Evolutionary conservation across 2,797 vertebrate genomes (phyloP).

Genomic region (Mormyrus hasselquistii): DNA sequence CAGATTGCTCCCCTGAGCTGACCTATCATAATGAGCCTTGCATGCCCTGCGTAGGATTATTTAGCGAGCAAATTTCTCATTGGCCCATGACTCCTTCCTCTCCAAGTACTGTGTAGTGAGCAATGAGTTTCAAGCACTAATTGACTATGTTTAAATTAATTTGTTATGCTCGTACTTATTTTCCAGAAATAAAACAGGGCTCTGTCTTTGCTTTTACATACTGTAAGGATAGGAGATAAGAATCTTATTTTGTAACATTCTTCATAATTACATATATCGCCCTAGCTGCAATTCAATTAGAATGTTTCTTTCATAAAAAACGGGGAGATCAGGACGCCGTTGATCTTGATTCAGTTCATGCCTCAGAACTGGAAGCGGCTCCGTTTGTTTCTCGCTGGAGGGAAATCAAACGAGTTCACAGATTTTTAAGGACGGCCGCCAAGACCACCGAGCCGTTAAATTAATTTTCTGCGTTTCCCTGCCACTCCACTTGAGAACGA

Average conservation of each 20-base stretch:
- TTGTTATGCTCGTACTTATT: background rate
- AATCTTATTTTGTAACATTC: background rate
- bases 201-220: background rate
- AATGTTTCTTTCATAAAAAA: background rate
- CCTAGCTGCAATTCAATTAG: background rate
- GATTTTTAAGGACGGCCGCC: conserved; percentile 12
- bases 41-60: background rate
- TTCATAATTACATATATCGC: background rate
- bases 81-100: background rate
- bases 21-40: background rate
- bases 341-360: background rate
- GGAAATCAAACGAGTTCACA: conserved; percentile 20
- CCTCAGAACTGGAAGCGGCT: background rate
- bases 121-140: background rate
- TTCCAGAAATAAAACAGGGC: background rate
- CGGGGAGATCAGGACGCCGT: background rate
- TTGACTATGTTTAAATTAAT: background rate
- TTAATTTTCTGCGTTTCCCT: conserved; percentile 18
- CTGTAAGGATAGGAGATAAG: background rate
- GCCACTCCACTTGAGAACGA: background rate
- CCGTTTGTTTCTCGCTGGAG: background rate
- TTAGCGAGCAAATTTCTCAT: background rate
- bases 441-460: conserved; percentile 14
- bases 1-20: background rate
- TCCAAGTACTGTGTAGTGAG: background rate